phyloP scores from a whole-genome alignment of 1,140 invertebrate species.

The Condylostylus longicornis region DNA sequence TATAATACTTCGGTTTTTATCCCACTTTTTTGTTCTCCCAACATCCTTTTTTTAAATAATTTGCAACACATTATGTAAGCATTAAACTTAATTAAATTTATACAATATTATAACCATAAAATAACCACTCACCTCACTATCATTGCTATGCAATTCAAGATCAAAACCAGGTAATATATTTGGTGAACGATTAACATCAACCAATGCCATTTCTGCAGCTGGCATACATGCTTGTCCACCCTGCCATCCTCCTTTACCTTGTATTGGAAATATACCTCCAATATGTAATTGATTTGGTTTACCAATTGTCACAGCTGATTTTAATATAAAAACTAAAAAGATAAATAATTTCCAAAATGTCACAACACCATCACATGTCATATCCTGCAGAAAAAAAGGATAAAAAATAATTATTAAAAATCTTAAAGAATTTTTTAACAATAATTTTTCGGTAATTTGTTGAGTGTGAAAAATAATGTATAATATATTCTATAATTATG shows the following conservation, averaged over 20 bases:
- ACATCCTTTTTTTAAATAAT: no score
- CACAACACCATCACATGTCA: slow-evolving; percentile 33
- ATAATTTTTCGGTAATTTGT: no score
- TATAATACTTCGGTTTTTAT: no score
- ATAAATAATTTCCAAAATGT: slow-evolving; percentile 33
- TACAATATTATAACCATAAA: no score
- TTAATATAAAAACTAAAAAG: slow-evolving; percentile 25
- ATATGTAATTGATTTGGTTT: slow-evolving; percentile 70
- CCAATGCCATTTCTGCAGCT: slow-evolving; percentile 84
- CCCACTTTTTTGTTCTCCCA: no score
- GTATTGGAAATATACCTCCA: slow-evolving; percentile 94
- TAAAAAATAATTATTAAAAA: no score
- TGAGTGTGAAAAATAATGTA: no score
- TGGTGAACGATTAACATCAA: slow-evolving; percentile 82
- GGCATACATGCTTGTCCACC: slow-evolving; percentile 89
- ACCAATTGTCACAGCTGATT: slow-evolving; percentile 19
- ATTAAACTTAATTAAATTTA: no score
- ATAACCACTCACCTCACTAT: slow-evolving; percentile 76
- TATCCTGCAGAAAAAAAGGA: slow-evolving; percentile 21
- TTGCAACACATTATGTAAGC: no score
- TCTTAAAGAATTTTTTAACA: no score
- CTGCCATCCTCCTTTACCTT: slow-evolving; percentile 87
- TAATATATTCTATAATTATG: no score
- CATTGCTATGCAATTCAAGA: slow-evolving; percentile 84
- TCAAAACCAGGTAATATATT: slow-evolving; percentile 86